phyloP scores from a whole-genome alignment of 2,888 invertebrate genomes.

The Leptinotarsa rubiginosa region DNA sequence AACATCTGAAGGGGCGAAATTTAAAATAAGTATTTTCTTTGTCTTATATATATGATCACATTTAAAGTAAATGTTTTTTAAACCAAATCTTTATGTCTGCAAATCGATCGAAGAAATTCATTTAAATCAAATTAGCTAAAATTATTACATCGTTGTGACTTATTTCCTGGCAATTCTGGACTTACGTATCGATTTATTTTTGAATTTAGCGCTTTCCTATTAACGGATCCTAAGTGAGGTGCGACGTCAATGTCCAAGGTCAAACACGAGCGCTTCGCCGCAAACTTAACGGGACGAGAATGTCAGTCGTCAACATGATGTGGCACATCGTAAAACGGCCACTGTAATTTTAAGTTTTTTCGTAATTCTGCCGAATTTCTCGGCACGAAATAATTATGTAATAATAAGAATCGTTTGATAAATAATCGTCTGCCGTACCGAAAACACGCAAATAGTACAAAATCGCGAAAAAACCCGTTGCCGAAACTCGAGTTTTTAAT shows the following conservation, averaged over 20 bases:
- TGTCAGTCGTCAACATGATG: constrained; percentile 68
- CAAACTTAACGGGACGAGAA: constrained; percentile 42
- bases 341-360: constrained; percentile 66
- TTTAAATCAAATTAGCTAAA: too few relatives aligned
- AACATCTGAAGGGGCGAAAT: too few relatives aligned
- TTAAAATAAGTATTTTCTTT: too few relatives aligned
- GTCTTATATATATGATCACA: too few relatives aligned
- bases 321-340: constrained; percentile 67
- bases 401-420: constrained; percentile 60
- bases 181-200: constrained; percentile 36
- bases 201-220: constrained; percentile 41
- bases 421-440: constrained; percentile 62
- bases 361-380: constrained; percentile 61
- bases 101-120: too few relatives aligned
- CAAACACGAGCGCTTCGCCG: constrained; percentile 55
- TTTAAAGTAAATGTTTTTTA: too few relatives aligned
- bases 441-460: constrained; percentile 65
- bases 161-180: neutral
- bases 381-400: constrained; percentile 65
- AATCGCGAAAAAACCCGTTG: constrained; percentile 63
- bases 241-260: constrained; percentile 47
- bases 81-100: too few relatives aligned
- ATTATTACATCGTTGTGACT: neutral
- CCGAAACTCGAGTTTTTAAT: constrained; percentile 62
- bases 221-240: constrained; percentile 36